Evolutionary conservation across 2,888 invertebrate species (phyloP), one percentile per base, ranked within the genome.

Genomic region (Eilema caniola): DNA sequence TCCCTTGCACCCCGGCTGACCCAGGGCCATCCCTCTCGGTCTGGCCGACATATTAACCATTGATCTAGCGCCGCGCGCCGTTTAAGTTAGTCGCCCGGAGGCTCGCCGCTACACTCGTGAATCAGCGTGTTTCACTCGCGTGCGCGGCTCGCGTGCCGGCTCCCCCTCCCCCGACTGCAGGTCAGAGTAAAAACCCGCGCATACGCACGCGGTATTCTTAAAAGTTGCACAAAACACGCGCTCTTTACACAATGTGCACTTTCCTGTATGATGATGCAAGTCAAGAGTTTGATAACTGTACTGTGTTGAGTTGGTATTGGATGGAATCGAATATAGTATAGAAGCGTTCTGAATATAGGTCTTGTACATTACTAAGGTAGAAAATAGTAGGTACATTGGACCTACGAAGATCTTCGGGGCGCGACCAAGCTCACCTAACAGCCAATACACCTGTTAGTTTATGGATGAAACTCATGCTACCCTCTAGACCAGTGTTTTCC

Each of bases 21-120:
- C n/a, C n/a, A n/a, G n/a, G n/a, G n/a, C n/a, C n/a, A n/a, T n/a
- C n/a, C n/a, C n/a, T n/a, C n/a, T n/a, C n/a, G n/a, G n/a, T n/a
- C n/a, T n/a, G n/a, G n/a, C n/a, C n/a, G n/a, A n/a, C n/a, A n/a
- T n/a, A n/a, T 47, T 47, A 47, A 47, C 20, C 47, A 47, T 5
- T 47, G 16, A 0, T 0, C 20, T 47, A 7, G 20, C 7, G 20
- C 20, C 47, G 47, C 41, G 16, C 16, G 14, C 20, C 14, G 20
- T 8, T 53, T 53, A 7, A 2, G 1, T n/a, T n/a, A n/a, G n/a
- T 3, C n/a, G 20, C 8, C 53, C 69, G 71, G 69, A 25, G 60
- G 67, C 47, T 57, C 57, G 69, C 80, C 77, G 82, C 70, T 81
- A 81, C 67, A 23, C 56, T 1, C 28, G 57, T 82, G 82, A 77